Base-by-base conservation (phyloP, 2,113 vertebrate species). In the Promerops cafer region DNA sequence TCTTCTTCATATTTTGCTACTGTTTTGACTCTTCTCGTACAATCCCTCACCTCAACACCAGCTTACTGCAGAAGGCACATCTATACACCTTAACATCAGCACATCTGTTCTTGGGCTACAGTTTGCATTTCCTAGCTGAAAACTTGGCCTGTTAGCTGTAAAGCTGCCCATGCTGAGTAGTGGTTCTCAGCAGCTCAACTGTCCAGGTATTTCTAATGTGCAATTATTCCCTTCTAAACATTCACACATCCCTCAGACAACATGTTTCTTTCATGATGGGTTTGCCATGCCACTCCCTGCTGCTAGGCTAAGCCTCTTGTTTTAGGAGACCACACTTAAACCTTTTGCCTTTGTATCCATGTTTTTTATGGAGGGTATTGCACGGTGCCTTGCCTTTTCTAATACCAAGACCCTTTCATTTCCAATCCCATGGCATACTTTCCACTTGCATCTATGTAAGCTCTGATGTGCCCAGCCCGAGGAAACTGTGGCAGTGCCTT, bases 241-340 rank as follows among this genome's bases (percentile, higher is more conserved):
- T 15, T 49, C 42, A 27, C 37, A 59, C 6, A 20, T 27, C 15
- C 18, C 52, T 45, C 61, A 47, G 33, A 42, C 13, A 42, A 28
- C 11, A 30, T 0, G 0, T 27, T 33, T 31, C 17, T 60, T 50
- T 45, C 30, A 9, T 2, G 5, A 28, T 24, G 10, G 28, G 12
- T 30, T 77, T 59, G 14, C 70, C 42, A 3, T 54, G 13, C 21
- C 35, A 27, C 13, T 59, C 6, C 10, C 74, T 40, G 31, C n/a
- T 80, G 52, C 33, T 64, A 68, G 30, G 20, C 20, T 64, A 52
- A 54, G 35, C 22, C 44, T 66, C n/a, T 40, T 6, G 0, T 40
- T 89, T 82, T 16, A 64, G 30, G 27, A 77, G 35, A 45, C 30
- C 44, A 54, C 35, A 13, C 2, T 40, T 39, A 33, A 53, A 64